phyloP scores from a whole-genome alignment of 2,888 invertebrate genomes.

The Drosophila sordidapex region DNA sequence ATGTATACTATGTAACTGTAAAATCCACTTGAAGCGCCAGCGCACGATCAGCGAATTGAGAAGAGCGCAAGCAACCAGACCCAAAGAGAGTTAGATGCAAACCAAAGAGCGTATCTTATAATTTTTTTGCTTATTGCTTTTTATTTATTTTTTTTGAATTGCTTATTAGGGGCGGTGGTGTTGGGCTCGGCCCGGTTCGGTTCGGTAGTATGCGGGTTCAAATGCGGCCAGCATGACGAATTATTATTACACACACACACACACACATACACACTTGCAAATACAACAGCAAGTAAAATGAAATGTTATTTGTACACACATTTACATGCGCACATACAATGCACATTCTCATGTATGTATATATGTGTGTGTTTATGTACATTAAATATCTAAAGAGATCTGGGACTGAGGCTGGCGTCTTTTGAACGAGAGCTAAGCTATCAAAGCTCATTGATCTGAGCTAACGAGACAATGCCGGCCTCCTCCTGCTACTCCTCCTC shows the following conservation, averaged over 20 bases:
- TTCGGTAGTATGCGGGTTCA: slow-evolving; percentile 73
- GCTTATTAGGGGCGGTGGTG: slow-evolving; percentile 75
- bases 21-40: slow-evolving; percentile 71
- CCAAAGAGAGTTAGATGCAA: slow-evolving; percentile 43
- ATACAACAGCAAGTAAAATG: slow-evolving; percentile 53
- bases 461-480: slow-evolving; percentile 32
- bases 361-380: slow-evolving; percentile 15
- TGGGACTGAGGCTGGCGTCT: slow-evolving; percentile 55
- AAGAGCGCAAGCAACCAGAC: slow-evolving; percentile 17
- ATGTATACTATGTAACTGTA: slow-evolving; percentile 69
- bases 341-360: slow-evolving; percentile 57
- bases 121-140: slow-evolving; percentile 19
- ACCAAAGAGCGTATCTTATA: slow-evolving; percentile 37
- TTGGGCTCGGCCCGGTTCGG: slow-evolving; percentile 60
- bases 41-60: slow-evolving; percentile 55
- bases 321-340: slow-evolving; percentile 43
- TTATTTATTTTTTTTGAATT: slow-evolving; percentile 29
- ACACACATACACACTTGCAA: slow-evolving; percentile 24
- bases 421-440: slow-evolving; percentile 36
- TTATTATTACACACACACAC: slow-evolving; percentile 63
- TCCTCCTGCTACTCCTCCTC: neutral
- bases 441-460: slow-evolving; percentile 69
- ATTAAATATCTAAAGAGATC: slow-evolving; percentile 59
- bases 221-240: slow-evolving; percentile 79
- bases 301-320: slow-evolving; percentile 66